Evolutionary conservation across 2,797 vertebrate genomes (phyloP).

Genomic region (Melanotaenia boesemani): DNA sequence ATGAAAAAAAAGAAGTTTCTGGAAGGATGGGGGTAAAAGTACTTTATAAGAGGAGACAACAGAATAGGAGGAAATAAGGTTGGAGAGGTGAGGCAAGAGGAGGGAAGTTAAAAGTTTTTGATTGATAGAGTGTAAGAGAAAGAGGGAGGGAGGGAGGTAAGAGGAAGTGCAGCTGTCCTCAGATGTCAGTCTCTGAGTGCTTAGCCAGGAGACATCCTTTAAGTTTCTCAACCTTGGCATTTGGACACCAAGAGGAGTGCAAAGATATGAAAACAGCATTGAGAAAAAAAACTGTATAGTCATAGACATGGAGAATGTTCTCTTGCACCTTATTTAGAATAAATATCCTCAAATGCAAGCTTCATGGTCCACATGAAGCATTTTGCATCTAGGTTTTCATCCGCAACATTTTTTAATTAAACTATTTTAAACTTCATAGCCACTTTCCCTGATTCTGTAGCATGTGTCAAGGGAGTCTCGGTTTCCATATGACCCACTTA

Average conservation of each 20-base stretch:
- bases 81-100: slow-evolving; percentile 18
- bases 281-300: slow-evolving; percentile 1
- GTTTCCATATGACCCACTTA: slow-evolving; percentile 25
- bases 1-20: slow-evolving; percentile 6
- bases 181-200: slow-evolving; percentile 63
- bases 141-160: slow-evolving; percentile 2
- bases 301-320: neutral
- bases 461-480: neutral
- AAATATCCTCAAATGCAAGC: neutral
- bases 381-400: neutral
- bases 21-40: neutral
- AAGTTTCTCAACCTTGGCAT: slow-evolving; percentile 53
- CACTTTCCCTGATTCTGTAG: neutral
- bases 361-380: neutral
- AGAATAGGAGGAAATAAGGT: slow-evolving; percentile 48
- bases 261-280: slow-evolving; percentile 29
- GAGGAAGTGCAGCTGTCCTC: slow-evolving; percentile 72
- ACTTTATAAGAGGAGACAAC: slow-evolving; percentile 30
- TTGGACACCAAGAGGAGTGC: slow-evolving; percentile 33
- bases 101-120: slow-evolving; percentile 43
- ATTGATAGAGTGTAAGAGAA: slow-evolving; percentile 47
- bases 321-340: slow-evolving; percentile 7
- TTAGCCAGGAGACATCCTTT: slow-evolving; percentile 56
- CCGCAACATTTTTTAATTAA: neutral
- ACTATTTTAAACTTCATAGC: slow-evolving; percentile 12